Evolutionary conservation across 2,113 vertebrate genomes (phyloP).

Genomic region (Chionomys nivalis): DNA sequence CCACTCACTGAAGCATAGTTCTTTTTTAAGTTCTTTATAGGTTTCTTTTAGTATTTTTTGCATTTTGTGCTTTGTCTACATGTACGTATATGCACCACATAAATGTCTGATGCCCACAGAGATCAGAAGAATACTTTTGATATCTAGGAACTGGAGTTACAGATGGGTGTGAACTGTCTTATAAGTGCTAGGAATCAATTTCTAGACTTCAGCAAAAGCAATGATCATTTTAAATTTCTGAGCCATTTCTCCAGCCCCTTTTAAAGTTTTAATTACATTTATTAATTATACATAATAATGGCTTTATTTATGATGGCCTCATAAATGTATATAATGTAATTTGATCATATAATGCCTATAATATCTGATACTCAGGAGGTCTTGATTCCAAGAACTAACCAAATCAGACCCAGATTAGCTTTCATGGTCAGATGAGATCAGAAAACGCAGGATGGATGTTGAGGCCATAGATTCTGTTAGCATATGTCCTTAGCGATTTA

Average conservation of each 20-base stretch:
- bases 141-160: neutral
- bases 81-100: neutral
- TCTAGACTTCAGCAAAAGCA: neutral
- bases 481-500: neutral
- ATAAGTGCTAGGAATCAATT: neutral
- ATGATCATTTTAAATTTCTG: neutral
- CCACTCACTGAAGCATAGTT: neutral
- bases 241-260: neutral
- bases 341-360: neutral
- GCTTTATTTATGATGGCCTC: neutral
- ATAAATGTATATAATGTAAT: neutral
- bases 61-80: neutral
- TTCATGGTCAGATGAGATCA: neutral
- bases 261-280: neutral
- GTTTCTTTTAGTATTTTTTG: neutral
- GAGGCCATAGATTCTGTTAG: neutral
- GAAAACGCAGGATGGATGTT: too few species aligned
- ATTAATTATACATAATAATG: neutral
- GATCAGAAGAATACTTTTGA: neutral
- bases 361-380: neutral
- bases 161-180: too few species aligned
- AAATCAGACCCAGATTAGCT: neutral
- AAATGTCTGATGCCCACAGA: neutral
- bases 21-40: neutral
- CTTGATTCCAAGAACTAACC: neutral